Evolutionary conservation across 2,113 vertebrate genomes (phyloP), one percentile per base, ranked within the genome.

Genomic region (Eira barbara): DNA sequence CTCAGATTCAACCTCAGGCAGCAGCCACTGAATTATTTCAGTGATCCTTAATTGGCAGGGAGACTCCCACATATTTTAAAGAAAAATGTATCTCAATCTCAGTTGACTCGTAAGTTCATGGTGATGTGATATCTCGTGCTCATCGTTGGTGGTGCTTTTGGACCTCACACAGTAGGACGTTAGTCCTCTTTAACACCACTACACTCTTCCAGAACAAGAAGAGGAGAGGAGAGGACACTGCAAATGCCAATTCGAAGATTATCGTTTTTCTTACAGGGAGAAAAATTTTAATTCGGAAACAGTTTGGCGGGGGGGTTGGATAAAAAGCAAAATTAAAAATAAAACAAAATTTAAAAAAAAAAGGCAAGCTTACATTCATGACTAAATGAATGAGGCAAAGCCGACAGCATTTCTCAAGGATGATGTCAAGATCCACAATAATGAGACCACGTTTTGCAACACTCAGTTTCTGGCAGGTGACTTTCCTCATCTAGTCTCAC

Each of bases 191-290:
- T 97, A 34, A 85, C 23, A 31, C 25, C 76, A 79, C 23, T 76
- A 84, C 63, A 81, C 4, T 39, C 23, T 76, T 87, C 42, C n/a
- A 83, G 29, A 89, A 47, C n/a, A 4, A 4, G 29, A 79, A 73
- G 15, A 73, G 89, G 95, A 95, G 14, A 73, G 89, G 95, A 95
- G 14, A 97, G 14, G 97, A 79, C 11, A 80, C 18, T 96, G 82
- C 4, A 95, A 88, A 93, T 97, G 13, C 61, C 83, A 93, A 49
- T 78, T 94, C 21, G 52, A 95, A 95, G 73, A 57, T 74, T n/a
- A 86, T 83, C 17, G 31, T 42, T 84, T 85, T 83, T 88, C 59
- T 93, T 42, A 97, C 31, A 59, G 47, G 23, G 0, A 95, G 67
- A 98, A 34, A 73, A 45, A 79, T 52, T 67, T 76, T 94, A 89